phyloP scores from a whole-genome alignment of 2,113 vertebrate genomes.

The Apteryx mantelli region DNA sequence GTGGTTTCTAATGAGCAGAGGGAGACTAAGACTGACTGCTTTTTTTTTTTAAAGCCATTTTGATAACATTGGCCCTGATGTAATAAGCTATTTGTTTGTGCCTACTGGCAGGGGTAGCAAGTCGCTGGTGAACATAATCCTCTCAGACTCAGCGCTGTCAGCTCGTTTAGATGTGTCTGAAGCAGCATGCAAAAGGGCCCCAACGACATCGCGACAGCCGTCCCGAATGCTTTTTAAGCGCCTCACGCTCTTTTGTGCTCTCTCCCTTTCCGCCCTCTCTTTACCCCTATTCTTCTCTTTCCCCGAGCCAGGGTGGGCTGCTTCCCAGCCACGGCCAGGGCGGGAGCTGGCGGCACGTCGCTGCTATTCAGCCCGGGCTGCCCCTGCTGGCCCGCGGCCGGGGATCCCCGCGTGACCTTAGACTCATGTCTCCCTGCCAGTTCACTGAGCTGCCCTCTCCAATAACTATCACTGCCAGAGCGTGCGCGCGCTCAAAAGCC shows the following conservation, averaged over 20 bases:
- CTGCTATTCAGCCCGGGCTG: neutral
- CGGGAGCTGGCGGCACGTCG: neutral
- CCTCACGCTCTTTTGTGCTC: neutral
- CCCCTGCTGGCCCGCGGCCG: neutral
- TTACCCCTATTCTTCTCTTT: constrained; percentile 39
- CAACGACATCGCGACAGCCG: neutral
- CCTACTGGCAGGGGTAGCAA: constrained; percentile 47
- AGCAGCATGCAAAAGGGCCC: constrained; percentile 1
- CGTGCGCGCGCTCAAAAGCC: neutral
- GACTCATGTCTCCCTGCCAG: neutral
- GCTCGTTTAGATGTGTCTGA: constrained; percentile 18
- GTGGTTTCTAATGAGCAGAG: constrained; percentile 44
- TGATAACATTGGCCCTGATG: constrained; percentile 23
- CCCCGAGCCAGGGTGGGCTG: neutral
- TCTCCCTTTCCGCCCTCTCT: constrained; percentile 27
- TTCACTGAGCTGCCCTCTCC: constrained; percentile 62
- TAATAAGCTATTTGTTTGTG: constrained; percentile 66
- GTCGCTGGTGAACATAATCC: constrained; percentile 44
- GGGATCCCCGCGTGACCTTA: constrained; percentile 44
- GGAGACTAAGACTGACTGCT: constrained; percentile 34
- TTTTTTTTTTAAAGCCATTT: constrained; percentile 53
- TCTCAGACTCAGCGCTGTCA: neutral
- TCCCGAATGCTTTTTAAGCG: constrained; percentile 5
- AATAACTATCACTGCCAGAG: constrained; percentile 19
- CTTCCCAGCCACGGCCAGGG: neutral